Evolutionary conservation across 2,888 invertebrate genomes (phyloP), one percentile per base, ranked within the genome.

Genomic region (Oscheius sp.): DNA sequence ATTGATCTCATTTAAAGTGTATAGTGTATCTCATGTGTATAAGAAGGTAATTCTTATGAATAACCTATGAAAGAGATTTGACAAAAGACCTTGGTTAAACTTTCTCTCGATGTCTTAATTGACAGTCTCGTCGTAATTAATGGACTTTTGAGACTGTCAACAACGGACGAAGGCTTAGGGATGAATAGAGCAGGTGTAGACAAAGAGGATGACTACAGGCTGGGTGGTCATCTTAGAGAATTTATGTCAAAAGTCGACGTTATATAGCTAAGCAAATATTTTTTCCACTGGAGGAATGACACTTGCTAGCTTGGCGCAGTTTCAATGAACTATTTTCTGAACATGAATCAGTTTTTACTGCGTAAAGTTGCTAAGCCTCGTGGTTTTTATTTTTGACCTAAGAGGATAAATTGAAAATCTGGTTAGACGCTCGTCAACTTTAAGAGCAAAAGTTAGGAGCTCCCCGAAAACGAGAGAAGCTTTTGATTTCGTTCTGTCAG

Each of bases 121-220:
- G 49, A 62, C 62, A 17, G 47, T 62, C 36, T 62, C 62, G 62
- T 24, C 26, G 62, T 49, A 62, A 45, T 62, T 62, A 62, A 62
- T 47, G 62, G 47, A 47, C 62, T 62, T 59, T 56, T 36, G 54
- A 9, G 57, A 44, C 38, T 57, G 44, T 44, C 57, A 41, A 57
- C 44, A 57, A 38, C 17, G 44, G 36, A 62, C 62, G n/a, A 59
- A 20, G 38, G 59, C 59, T 59, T 59, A 59, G 59, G 12, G n/a
- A 28, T 59, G 44, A 59, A 59, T 59, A 20, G 59, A 59, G 59
- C 59, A 59, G 59, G 59, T 59, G 59, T 20, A 22, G n/a, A 20
- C 59, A 59, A 59, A 59, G 41, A 28, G 59, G 59, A 59, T 44
- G 41, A n/a, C n/a, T n/a, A n/a, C n/a, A n/a, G n/a, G n/a, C n/a